Evolutionary conservation across 2,888 invertebrate genomes (phyloP).

Genomic region (Andrena camellia): DNA sequence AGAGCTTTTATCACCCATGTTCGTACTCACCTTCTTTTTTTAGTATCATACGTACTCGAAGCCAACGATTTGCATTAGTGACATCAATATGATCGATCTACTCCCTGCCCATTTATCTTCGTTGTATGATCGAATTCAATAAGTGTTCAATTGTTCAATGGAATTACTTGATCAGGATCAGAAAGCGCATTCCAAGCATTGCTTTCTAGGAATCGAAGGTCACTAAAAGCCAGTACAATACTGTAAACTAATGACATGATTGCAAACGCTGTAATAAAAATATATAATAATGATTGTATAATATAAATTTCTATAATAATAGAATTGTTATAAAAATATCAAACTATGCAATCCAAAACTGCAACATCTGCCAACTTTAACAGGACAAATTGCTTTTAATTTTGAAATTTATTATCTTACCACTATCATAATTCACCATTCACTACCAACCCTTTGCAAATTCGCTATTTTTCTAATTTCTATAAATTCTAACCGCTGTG

Average conservation of each 20-base stretch:
- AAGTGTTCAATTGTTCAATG: slow-evolving; percentile 14
- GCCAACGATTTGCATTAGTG: background rate
- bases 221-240: background rate
- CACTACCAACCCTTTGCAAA: too few relatives aligned
- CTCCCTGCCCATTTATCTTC: slow-evolving; percentile 23
- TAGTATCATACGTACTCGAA: background rate
- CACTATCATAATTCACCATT: too few relatives aligned
- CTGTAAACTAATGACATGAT: background rate
- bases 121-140: slow-evolving; percentile 34
- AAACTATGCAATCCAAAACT: too few relatives aligned
- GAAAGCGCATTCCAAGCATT: slow-evolving; percentile 36
- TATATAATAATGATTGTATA: too few relatives aligned
- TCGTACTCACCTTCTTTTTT: slow-evolving; percentile 6
- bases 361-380: too few relatives aligned
- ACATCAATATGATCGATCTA: slow-evolving; percentile 24
- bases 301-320: too few relatives aligned
- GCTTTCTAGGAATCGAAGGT: slow-evolving; percentile 35
- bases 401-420: too few relatives aligned
- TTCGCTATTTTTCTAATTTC: background rate
- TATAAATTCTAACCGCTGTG: background rate
- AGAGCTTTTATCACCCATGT: too few relatives aligned
- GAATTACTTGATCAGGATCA: slow-evolving; percentile 34
- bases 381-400: too few relatives aligned
- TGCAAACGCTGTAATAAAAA: background rate
- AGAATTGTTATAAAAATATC: too few relatives aligned